Evolutionary conservation across 1,140 invertebrate genomes (phyloP), one percentile per base, ranked within the genome.

Genomic region (Diabrotica undecimpunctata): DNA sequence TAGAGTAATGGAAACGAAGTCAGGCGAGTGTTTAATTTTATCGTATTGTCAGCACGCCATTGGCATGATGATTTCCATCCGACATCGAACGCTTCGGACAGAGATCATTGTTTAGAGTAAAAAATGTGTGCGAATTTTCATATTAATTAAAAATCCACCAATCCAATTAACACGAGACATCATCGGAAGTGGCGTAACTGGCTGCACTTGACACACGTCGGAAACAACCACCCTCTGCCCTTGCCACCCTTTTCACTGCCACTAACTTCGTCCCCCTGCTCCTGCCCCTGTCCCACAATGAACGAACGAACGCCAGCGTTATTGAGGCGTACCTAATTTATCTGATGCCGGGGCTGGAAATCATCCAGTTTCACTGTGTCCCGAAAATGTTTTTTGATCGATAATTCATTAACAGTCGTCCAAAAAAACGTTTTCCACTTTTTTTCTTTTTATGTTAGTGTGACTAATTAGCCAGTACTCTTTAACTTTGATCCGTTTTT

Each of bases 71-170:
- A 54, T 54, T 12, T 54, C 12, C 53, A 54, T 8, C 25, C 25
- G 25, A 25, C 25, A 25, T 25, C 25, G 25, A 25, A 25, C 25
- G 25, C 53, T 11, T 38, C 36, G 12, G 36, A 39, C 51, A 36
- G 51, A 36, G 52, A 54, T 62, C 61, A 66, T 69, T 69, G 64
- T 69, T 63, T 25, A n/a, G 9, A 9, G 36, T 12, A 58, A 65
- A 56, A 65, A 67, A 63, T 64, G 37, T 58, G 70, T 69, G 69
- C 68, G 68, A 74, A 77, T 74, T 75, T 77, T 77, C 71, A 74
- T 74, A 76, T 77, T 77, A 77, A 77, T 77, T 77, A 77, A 77
- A 77, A 77, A 76, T 74, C 74, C 71, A 71, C 74, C 71, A 71
- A 77, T 77, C 76, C 76, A 77, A 77, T 77, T 77, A 77, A 73